Evolutionary conservation across 2,113 vertebrate species (phyloP).

Genomic region (Rhipidura dahli): DNA sequence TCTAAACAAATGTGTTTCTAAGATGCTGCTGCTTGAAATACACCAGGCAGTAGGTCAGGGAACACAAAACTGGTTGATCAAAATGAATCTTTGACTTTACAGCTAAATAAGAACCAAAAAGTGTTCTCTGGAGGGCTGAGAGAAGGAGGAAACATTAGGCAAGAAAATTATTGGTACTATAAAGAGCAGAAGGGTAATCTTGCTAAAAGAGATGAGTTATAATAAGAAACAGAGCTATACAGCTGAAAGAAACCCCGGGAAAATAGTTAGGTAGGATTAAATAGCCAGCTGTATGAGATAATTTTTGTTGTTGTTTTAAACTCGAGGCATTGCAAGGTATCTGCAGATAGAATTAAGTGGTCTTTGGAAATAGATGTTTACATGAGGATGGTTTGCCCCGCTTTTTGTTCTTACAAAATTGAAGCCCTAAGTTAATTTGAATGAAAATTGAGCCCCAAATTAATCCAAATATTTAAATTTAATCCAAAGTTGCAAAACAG

Average conservation of each 20-base stretch:
- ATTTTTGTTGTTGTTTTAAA: not conserved
- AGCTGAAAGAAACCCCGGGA: not conserved
- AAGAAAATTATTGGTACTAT: not conserved
- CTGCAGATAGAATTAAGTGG: not conserved
- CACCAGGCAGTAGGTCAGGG: not conserved
- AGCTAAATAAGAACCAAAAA: not conserved
- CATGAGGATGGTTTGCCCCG: not conserved
- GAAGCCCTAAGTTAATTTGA: not conserved
- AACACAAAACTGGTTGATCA: not conserved
- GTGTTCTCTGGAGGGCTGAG: not conserved
- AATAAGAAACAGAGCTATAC: not conserved
- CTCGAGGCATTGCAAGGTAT: not conserved
- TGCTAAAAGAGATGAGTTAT: not conserved
- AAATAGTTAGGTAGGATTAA: not conserved
- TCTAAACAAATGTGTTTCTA: not conserved
- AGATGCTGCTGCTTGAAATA: not conserved
- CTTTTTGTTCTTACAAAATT: not conserved
- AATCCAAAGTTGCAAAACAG: not conserved
- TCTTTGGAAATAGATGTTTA: not conserved
- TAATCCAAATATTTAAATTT: not conserved
- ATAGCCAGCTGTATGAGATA: not conserved
- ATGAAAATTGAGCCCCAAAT: not conserved
- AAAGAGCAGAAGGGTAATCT: not conserved
- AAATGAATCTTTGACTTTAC: not conserved
- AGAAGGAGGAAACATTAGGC: not conserved